Evolutionary conservation across 2,113 vertebrate species (phyloP), one percentile per base, ranked within the genome.

Genomic region (Prietella phreatophila): DNA sequence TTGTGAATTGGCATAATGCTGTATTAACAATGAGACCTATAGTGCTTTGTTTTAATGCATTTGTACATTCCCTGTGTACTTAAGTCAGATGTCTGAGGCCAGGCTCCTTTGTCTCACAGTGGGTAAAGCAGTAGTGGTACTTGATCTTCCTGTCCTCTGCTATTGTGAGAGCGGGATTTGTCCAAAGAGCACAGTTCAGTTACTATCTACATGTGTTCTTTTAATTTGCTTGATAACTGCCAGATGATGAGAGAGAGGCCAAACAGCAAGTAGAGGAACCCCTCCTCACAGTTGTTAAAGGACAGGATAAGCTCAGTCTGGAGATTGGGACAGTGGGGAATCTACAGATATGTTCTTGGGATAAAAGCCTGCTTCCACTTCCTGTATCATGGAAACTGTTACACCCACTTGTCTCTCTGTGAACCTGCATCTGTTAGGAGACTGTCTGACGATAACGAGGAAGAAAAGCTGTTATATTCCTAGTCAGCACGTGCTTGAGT

Each of bases 171-270:
- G 79, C 86, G 87, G 71, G 60, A 85, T 65, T 83, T 88, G 69
- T 73, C 87, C 79, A 84, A 71, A 75, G 84, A 90, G 69, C 2
- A 13, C 27, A 82, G 42, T 79, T 84, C 25, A 82, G 42, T 79
- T 84, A 15, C 86, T 86, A 69, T 36, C 33, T 92, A 89, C 92
- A 93, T 93, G 91, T 93, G 91, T 86, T 92, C 88, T 90, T 93
- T 61, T 90, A 87, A 92, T 92, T 93, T 91, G 81, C 87, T 88
- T 94, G 93, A 94, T 94, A 93, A 93, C 91, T 94, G 92, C 94
- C 93, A 95, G 94, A 95, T 94, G 93, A 94, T 90, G 90, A 86
- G 71, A 81, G 47, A 58, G n/a, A 80, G 89, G 88, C 83, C 58
- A 81, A 84, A 81, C 61, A 61, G 86, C 61, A 84, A 67, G 83